A percentile compares a stretch with the other conserved stretches of the same genome.
Conservation (phyloP, 2,888 invertebrate species). For the Mamestra brassicae region DNA sequence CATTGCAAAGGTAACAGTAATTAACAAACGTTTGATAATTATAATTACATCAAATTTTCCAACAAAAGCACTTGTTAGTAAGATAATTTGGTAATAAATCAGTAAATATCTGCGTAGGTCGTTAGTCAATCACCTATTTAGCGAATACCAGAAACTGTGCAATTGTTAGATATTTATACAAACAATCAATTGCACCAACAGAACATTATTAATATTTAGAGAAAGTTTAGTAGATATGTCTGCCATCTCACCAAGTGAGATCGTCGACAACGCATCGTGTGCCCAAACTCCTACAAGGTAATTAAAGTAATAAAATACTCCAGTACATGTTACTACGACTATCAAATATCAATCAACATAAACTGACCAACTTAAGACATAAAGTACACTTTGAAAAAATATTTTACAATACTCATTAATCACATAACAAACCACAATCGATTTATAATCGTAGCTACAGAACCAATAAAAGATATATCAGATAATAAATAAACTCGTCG, state of each 20-base stretch:
- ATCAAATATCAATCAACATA: constrained; percentile 61
- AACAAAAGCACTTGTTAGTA: neutral
- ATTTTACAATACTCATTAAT: constrained; percentile 63
- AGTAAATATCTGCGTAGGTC: neutral
- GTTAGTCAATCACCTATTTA: constrained; percentile 33
- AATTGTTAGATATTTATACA: constrained; percentile 2
- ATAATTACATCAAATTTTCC: neutral
- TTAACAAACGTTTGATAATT: neutral
- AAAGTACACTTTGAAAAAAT: constrained; percentile 49
- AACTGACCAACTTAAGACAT: constrained; percentile 58
- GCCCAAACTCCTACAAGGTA: constrained; percentile 29
- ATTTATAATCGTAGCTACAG: constrained; percentile 76
- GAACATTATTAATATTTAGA: constrained; percentile 3
- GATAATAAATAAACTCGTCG: constrained; percentile 75
- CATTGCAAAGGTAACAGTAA: neutral
- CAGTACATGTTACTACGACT: constrained; percentile 32
- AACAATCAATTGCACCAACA: neutral
- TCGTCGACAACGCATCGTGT: neutral
- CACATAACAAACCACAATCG: constrained; percentile 73
- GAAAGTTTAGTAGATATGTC: constrained; percentile 1
- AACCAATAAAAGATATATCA: constrained; percentile 72
- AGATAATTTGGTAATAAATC: constrained; percentile 1
- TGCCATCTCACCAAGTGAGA: neutral
- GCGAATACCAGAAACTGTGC: constrained; percentile 19
- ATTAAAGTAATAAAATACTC: constrained; percentile 27